A percentile compares a stretch with the other conserved stretches of the same genome.
Evolutionary conservation across 2,113 vertebrate species (phyloP).

Genomic region (Pardalotus punctatus): DNA sequence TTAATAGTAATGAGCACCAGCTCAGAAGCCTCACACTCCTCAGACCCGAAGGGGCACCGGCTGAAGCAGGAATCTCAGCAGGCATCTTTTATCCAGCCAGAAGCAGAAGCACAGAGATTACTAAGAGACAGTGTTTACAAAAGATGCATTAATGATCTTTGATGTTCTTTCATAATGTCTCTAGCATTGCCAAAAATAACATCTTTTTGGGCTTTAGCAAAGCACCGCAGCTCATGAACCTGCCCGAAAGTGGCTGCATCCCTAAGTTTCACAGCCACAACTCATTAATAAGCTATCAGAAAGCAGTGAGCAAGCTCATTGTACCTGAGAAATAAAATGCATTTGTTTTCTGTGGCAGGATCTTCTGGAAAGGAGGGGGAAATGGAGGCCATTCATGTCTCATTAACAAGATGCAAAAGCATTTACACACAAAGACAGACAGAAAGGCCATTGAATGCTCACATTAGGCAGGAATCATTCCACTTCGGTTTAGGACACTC

Average conservation of each 20-base stretch:
- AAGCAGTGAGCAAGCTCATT: not conserved
- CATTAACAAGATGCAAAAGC: not conserved
- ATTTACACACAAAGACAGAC: not conserved
- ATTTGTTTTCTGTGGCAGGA: not conserved
- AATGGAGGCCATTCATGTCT: not conserved
- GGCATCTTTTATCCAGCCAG: not conserved
- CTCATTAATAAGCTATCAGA: not conserved
- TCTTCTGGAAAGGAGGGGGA: not conserved
- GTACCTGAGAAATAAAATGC: not conserved
- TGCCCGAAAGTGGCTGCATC: not conserved
- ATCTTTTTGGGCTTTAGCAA: not conserved
- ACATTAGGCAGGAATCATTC: not conserved
- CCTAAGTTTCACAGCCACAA: not conserved
- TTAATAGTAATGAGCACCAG: conserved; percentile 40
- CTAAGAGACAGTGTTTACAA: not conserved
- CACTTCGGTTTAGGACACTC: not conserved
- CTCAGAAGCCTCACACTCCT: not conserved
- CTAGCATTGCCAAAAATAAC: not conserved
- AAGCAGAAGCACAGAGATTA: not conserved
- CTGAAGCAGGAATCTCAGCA: not conserved
- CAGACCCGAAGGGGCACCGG: not conserved
- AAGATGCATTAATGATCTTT: not conserved
- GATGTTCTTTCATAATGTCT: not conserved
- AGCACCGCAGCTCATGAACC: not conserved
- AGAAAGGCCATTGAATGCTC: not conserved